Evolutionary conservation across 2,888 invertebrate species (phyloP).

Genomic region (Dusona sp.): DNA sequence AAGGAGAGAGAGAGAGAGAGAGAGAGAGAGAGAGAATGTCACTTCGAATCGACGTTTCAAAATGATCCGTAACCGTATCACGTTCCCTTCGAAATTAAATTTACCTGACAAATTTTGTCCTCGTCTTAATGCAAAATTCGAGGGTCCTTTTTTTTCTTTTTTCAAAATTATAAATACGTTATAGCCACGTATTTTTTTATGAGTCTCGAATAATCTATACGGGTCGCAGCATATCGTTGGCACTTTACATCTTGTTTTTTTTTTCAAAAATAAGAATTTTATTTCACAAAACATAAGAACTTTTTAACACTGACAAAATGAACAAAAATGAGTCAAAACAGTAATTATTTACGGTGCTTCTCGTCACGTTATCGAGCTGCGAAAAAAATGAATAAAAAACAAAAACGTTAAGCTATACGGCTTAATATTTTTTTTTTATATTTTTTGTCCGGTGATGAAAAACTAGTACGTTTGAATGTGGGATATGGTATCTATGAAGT

Average conservation of each 20-base stretch:
- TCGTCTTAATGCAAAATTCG: not conserved
- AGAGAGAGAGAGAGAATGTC: conserved; percentile 1
- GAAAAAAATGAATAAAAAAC: not conserved
- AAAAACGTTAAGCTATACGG: not conserved
- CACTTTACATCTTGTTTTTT: not conserved
- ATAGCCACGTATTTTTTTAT: not conserved
- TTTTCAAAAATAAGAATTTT: not conserved
- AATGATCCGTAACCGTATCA: conserved; percentile 35
- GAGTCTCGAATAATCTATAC: not conserved
- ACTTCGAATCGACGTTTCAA: not conserved
- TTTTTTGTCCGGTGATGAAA: not conserved
- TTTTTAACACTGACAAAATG: not conserved
- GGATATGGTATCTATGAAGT: no score
- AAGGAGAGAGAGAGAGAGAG: not conserved
- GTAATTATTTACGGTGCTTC: no score
- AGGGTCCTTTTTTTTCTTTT: not conserved
- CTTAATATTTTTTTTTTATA: no score
- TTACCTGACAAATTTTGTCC: conserved; percentile 10
- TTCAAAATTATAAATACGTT: not conserved
- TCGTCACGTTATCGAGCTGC: no score
- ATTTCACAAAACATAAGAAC: not conserved
- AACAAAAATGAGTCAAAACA: not conserved
- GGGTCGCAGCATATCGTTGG: not conserved
- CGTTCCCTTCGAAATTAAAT: conserved; percentile 37
- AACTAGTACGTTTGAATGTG: no score